These are phyloP conservation scores for Priocnemis perturbator DNA, from an alignment of 2,888 invertebrate species.

Conservation along the genomic window DNA sequence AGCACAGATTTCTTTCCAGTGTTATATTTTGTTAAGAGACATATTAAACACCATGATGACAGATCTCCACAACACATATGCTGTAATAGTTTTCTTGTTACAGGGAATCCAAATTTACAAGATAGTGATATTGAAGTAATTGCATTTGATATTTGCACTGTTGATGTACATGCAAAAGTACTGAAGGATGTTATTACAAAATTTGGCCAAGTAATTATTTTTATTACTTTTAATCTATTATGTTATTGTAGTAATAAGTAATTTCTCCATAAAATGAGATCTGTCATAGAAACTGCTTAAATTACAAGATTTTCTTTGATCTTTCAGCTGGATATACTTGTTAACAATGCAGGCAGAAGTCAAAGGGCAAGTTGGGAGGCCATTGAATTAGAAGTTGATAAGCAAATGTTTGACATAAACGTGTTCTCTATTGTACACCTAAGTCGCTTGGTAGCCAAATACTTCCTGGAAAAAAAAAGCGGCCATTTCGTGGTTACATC, in stretches of 20 bases:
- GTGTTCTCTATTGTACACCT: conserved; percentile 85
- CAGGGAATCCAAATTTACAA: conserved; percentile 67
- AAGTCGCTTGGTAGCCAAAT: conserved; percentile 81
- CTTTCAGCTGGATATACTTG: conserved; percentile 82
- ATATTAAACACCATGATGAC: background rate
- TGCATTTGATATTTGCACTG: conserved; percentile 82
- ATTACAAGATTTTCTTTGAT: background rate
- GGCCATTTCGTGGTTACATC: conserved; percentile 87
- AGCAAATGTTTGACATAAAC: conserved; percentile 85
- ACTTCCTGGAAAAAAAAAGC: conserved; percentile 77
- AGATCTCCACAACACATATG: conserved; percentile 5
- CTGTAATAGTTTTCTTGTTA: conserved; percentile 21
- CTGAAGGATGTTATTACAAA: conserved; percentile 81
- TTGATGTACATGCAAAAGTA: conserved; percentile 79
- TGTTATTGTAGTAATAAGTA: no score
- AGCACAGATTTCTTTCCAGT: no score
- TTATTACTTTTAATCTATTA: background rate
- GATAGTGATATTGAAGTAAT: conserved; percentile 82
- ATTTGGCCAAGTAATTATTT: conserved; percentile 78
- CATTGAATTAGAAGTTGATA: conserved; percentile 84
- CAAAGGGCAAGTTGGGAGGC: conserved; percentile 83
- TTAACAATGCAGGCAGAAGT: conserved; percentile 89
- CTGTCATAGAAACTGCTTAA: no score
- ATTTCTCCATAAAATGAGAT: background rate
- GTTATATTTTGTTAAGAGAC: background rate